These are phyloP conservation scores for Malachius bipustulatus DNA, from an alignment of 2,888 invertebrate genomes.

Conservation along the genomic window DNA sequence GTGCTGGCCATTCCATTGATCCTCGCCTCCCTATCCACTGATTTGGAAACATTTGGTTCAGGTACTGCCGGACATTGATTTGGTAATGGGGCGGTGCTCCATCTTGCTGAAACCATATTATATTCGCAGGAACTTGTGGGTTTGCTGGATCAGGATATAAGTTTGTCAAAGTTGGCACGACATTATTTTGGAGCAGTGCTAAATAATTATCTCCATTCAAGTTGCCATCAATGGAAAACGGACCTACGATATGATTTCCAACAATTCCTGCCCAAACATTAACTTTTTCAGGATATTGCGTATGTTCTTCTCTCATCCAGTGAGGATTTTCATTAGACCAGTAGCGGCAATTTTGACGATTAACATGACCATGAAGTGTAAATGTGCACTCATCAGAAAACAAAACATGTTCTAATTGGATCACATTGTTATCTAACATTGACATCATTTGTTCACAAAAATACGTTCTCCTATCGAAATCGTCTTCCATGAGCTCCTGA, in stretches of 20 bases:
- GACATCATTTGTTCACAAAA: slow-evolving; percentile 10
- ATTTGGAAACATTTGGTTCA: no score
- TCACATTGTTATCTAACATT: slow-evolving; percentile 6
- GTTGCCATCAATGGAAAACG: slow-evolving; percentile 8
- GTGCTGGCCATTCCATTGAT: no score
- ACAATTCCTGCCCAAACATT: slow-evolving; percentile 8
- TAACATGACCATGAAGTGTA: slow-evolving; percentile 6
- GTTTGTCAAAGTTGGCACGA: no score
- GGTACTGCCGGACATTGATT: no score
- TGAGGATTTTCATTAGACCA: slow-evolving; percentile 9
- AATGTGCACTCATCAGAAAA: slow-evolving; percentile 11
- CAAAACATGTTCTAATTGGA: slow-evolving; percentile 4
- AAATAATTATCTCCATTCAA: slow-evolving; percentile 10
- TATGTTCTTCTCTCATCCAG: slow-evolving; percentile 9
- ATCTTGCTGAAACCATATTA: no score
- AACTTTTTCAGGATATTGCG: slow-evolving; percentile 7
- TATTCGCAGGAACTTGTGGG: no score
- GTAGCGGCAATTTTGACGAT: slow-evolving; percentile 8
- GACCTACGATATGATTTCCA: slow-evolving; percentile 7
- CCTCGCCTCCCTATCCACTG: no score
- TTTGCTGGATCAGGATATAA: no score
- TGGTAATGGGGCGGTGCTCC: no score
- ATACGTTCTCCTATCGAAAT: slow-evolving; percentile 8
- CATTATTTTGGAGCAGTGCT: slow-evolving; percentile 7
- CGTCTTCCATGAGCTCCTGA: slow-evolving; percentile 7